Base-by-base conservation (phyloP, 2,888 invertebrate species). In the Agriopis aurantiaria region DNA sequence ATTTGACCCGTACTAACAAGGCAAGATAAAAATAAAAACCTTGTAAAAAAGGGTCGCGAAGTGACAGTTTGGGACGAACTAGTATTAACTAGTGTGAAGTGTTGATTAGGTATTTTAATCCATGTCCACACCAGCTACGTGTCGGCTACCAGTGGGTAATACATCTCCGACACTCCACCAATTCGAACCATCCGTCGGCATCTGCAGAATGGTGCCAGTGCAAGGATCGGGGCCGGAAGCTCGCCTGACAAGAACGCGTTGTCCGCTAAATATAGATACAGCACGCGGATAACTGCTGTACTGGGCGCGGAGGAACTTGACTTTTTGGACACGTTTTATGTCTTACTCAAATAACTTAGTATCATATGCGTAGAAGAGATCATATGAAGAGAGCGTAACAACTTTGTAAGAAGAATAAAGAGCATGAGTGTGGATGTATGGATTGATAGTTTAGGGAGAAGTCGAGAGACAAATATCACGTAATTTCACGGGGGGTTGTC, bases 261-360 rank as follows among this genome's bases (percentile, higher is more conserved):
- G 93, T 93, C 85, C 78, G 87, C 92, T 93, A 93, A 89, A 92
- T 91, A 90, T 92, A 93, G 91, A 87, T 70, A 41, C 49, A 33
- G 23, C 53, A 43, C 56, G 65, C 61, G 61, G 65, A 64, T 65
- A 69, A 65, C 56, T 60, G 53, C 41, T 63, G 65, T 55, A 56
- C 69, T 57, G 64, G 60, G 55, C 56, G 49, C 51, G 23, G 17
- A n/a, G 64, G 60, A 57, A 43, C 61, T 55, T 23, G 56, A 52
- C 51, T 53, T 58, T n/a, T 69, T 65, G 56, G 62, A 63, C 62
- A 66, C 53, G 59, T 60, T 67, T 52, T 62, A 62, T 64, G 64
- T 56, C 55, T 61, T 52, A 43, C 61, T 61, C 41, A 17, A 52
- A 61, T 52, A 41, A 51, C 61, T 52, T 57, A 12, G 4, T 51